A percentile compares a stretch with the other conserved stretches of the same genome.
Evolutionary conservation across 2,797 vertebrate genomes (phyloP).

Genomic region (Crax fasciolata): DNA sequence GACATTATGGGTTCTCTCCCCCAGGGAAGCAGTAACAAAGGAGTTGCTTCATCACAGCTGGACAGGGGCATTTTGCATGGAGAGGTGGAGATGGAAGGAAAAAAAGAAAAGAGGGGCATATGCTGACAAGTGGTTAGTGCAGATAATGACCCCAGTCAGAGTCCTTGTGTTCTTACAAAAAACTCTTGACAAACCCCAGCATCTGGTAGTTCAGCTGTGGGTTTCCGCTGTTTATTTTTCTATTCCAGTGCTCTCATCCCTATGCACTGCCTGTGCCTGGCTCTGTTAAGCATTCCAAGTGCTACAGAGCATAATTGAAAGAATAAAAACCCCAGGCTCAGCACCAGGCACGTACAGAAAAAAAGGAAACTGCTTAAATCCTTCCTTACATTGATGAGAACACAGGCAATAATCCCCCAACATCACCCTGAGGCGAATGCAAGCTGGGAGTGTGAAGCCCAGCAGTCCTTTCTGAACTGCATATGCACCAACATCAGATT

Average conservation of each 20-base stretch:
- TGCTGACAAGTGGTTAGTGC: slow-evolving; percentile 24
- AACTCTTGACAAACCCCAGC: slow-evolving; percentile 44
- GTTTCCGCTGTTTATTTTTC: slow-evolving; percentile 76
- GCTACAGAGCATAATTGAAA: slow-evolving; percentile 45
- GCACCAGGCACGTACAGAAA: slow-evolving; percentile 34
- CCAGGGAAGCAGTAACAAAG: not conserved
- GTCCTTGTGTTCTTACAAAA: slow-evolving; percentile 15
- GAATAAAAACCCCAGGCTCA: slow-evolving; percentile 57
- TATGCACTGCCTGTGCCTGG: slow-evolving; percentile 54
- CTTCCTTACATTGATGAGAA: slow-evolving; percentile 4
- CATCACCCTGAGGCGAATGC: fast-evolving
- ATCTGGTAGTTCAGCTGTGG: slow-evolving; percentile 73
- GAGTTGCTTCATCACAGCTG: not conserved
- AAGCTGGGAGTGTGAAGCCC: not conserved
- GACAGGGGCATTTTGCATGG: not conserved
- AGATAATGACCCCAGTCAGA: slow-evolving; percentile 55
- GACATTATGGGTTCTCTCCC: not conserved
- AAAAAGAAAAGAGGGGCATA: not conserved
- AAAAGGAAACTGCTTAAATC: slow-evolving; percentile 32
- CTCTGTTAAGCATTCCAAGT: slow-evolving; percentile 62
- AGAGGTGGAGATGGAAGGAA: not conserved
- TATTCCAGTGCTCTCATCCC: slow-evolving; percentile 56
- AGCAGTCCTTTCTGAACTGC: not conserved
- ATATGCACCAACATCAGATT: not conserved
- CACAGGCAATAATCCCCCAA: not conserved